Conservation (phyloP, 2,797 vertebrate genomes). For the Anguilla obscura region DNA sequence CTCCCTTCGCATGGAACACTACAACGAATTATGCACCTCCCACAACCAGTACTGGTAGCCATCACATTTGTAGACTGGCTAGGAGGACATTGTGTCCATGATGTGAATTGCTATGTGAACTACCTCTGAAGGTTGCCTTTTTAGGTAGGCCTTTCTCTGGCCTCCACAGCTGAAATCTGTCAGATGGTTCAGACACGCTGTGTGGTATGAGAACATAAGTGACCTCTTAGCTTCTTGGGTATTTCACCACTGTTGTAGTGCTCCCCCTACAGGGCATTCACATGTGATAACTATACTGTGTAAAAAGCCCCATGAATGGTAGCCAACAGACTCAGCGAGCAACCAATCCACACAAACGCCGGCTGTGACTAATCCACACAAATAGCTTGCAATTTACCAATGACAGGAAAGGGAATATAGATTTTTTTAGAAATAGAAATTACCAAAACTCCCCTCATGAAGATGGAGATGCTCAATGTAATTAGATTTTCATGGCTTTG, state of each 20-base stretch:
- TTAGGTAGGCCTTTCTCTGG: background rate
- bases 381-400: background rate
- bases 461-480: background rate
- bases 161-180: background rate
- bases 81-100: background rate
- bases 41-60: too few relatives aligned
- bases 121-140: background rate
- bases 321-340: background rate
- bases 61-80: background rate
- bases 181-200: background rate
- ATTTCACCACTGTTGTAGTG: background rate
- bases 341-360: background rate
- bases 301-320: background rate
- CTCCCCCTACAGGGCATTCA: background rate
- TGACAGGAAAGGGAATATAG: background rate
- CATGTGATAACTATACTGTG: background rate
- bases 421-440: too few relatives aligned
- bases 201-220: background rate
- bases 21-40: too few relatives aligned
- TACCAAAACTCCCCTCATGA: background rate
- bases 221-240: background rate
- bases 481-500: background rate
- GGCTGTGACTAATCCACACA: background rate
- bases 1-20: too few relatives aligned
- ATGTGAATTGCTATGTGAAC: background rate